A percentile compares a stretch with the other conserved stretches of the same genome.
These are phyloP conservation scores for Slavum lentiscoides DNA, from an alignment of 2,888 invertebrate species.

Conservation along the genomic window DNA sequence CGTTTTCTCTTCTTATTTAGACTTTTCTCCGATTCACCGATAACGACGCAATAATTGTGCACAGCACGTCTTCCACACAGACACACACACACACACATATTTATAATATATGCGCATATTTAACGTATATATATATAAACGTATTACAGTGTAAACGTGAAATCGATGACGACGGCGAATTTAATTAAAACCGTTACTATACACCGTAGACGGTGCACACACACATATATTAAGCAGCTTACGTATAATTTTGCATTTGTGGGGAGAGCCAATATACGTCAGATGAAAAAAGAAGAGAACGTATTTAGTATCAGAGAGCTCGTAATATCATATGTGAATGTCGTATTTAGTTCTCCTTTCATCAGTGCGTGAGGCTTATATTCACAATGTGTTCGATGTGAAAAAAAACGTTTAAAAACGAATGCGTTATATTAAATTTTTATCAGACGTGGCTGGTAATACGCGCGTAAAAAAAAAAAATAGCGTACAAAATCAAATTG, in stretches of 20 bases:
- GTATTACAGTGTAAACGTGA: conserved; percentile 9
- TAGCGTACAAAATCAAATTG: too few relatives aligned
- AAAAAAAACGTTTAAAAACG: too few relatives aligned
- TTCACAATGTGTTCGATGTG: too few relatives aligned
- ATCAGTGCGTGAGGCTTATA: too few relatives aligned
- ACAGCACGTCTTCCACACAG: not conserved
- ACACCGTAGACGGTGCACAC: too few relatives aligned
- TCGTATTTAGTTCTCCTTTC: too few relatives aligned
- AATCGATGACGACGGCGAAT: conserved; percentile 12
- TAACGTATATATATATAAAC: not conserved
- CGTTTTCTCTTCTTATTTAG: too few relatives aligned
- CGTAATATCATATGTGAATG: too few relatives aligned
- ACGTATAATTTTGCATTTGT: conserved; percentile 3
- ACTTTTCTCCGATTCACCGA: not conserved
- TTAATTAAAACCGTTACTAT: conserved; percentile 35
- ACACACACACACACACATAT: not conserved
- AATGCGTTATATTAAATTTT: too few relatives aligned
- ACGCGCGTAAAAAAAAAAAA: too few relatives aligned
- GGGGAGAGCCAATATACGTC: not conserved
- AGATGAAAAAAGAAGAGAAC: not conserved
- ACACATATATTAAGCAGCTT: conserved; percentile 5
- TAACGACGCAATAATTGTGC: not conserved
- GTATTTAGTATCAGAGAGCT: not conserved
- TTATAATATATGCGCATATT: not conserved
- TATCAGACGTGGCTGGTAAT: too few relatives aligned